Evolutionary conservation across 2,888 invertebrate genomes (phyloP).

Genomic region (Colostygia pectinataria): DNA sequence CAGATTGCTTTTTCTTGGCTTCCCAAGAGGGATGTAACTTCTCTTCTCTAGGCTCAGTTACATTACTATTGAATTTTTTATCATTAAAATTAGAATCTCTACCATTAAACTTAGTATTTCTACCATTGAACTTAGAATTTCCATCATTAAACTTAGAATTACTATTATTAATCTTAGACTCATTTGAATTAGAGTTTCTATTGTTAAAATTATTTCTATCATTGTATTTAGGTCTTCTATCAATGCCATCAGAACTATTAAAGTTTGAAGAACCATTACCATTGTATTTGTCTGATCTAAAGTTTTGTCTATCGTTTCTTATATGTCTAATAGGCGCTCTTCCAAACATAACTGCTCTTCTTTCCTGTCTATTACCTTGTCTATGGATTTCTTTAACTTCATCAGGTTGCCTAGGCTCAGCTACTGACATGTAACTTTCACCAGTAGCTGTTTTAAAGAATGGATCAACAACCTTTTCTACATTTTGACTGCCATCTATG

Average conservation of each 20-base stretch:
- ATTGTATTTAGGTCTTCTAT: conserved; percentile 25
- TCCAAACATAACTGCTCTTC: conserved; percentile 76
- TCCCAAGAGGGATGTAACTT: conserved; percentile 82
- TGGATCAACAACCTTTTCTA: conserved; percentile 67
- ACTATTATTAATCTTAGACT: conserved; percentile 25
- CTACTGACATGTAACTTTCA: conserved; percentile 72
- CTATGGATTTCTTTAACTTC: conserved; percentile 70
- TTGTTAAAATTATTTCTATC: conserved; percentile 28
- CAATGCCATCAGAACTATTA: conserved; percentile 15
- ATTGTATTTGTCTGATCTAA: conserved; percentile 34
- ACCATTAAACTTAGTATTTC: conserved; percentile 24
- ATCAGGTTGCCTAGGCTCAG: conserved; percentile 71
- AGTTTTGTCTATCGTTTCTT: conserved; percentile 43
- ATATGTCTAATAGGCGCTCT: conserved; percentile 62
- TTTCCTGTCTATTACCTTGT: conserved; percentile 68
- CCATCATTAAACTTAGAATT: conserved; percentile 6
- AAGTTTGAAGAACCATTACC: conserved; percentile 20
- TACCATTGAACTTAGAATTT: conserved; percentile 28
- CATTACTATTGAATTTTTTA: conserved; percentile 24
- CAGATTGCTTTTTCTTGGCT: conserved; percentile 74
- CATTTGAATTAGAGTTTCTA: conserved; percentile 22
- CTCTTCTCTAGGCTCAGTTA: conserved; percentile 50
- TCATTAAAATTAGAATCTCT: conserved; percentile 23
- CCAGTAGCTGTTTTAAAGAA: conserved; percentile 75
- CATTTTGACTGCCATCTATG: conserved; percentile 35